phyloP scores from a whole-genome alignment of 2,113 vertebrate genomes.

The Nanorana parkeri region DNA sequence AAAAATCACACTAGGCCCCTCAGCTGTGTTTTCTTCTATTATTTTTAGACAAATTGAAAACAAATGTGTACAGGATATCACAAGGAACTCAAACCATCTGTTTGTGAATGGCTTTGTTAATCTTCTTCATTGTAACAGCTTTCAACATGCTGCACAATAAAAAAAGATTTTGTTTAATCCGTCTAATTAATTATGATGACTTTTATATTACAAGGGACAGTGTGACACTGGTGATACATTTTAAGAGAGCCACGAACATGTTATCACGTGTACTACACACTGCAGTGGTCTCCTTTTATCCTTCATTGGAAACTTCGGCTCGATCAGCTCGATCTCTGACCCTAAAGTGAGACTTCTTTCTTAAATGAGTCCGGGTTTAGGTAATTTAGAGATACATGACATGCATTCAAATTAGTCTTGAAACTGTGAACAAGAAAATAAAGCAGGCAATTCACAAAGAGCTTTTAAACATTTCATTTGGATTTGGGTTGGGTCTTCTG shows the following conservation, averaged over 20 bases:
- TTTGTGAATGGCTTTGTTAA: conserved; percentile 58
- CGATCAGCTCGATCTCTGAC: conserved; percentile 38
- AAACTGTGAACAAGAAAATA: neutral
- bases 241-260: conserved; percentile 6
- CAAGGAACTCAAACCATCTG: conserved; percentile 87
- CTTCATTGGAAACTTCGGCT: conserved; percentile 11
- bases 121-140: conserved; percentile 50
- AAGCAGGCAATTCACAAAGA: neutral
- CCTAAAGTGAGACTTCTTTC: conserved; percentile 42
- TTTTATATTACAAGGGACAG: conserved; percentile 29
- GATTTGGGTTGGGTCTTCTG: too few species aligned
- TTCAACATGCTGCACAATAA: conserved; percentile 29
- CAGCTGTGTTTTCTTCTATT: conserved; percentile 79
- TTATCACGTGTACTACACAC: neutral
- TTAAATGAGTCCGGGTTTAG: conserved; percentile 16
- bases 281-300: neutral
- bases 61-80: conserved; percentile 74
- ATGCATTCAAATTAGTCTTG: conserved; percentile 18
- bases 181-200: conserved; percentile 37
- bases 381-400: conserved; percentile 18
- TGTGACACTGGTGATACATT: conserved; percentile 15
- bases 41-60: conserved; percentile 86
- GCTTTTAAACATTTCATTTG: neutral
- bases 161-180: conserved; percentile 42
- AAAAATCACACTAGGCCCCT: conserved; percentile 75